A percentile compares a stretch with the other conserved stretches of the same genome.
Conservation (phyloP, 2,113 vertebrate genomes). For the Lepus timidus region DNA sequence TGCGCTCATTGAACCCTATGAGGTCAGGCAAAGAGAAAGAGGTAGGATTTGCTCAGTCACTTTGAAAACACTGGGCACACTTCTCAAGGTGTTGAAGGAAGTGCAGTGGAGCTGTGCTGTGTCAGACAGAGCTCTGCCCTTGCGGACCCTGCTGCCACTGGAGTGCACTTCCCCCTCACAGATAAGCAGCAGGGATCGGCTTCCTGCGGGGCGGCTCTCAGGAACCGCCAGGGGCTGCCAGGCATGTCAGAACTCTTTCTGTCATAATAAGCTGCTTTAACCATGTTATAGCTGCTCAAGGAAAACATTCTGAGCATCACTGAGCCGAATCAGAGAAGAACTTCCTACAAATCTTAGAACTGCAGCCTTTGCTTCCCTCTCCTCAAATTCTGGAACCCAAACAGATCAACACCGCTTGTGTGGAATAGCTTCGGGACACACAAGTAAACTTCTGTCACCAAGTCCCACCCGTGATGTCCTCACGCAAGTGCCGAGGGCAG, state of each 20-base stretch:
- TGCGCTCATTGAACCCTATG: background rate
- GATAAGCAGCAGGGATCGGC: background rate
- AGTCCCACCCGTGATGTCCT: no score
- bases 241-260: background rate
- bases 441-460: background rate
- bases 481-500: background rate
- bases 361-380: background rate
- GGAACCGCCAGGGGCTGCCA: background rate
- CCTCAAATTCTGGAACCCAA: background rate
- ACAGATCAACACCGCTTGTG: background rate
- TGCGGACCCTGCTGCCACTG: background rate
- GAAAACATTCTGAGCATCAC: background rate
- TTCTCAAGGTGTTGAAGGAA: conserved; percentile 20
- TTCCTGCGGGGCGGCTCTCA: conserved; percentile 30
- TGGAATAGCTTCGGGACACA: background rate
- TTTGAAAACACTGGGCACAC: background rate
- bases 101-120: background rate
- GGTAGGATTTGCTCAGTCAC: background rate
- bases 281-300: background rate
- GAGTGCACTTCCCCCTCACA: background rate
- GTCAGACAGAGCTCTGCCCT: background rate
- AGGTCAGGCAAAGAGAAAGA: background rate
- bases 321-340: background rate
- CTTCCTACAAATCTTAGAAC: background rate
- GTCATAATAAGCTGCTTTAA: conserved; percentile 36